These are phyloP conservation scores for Deladenus siricidicola DNA, from an alignment of 2,888 invertebrate species.

Conservation along the genomic window DNA sequence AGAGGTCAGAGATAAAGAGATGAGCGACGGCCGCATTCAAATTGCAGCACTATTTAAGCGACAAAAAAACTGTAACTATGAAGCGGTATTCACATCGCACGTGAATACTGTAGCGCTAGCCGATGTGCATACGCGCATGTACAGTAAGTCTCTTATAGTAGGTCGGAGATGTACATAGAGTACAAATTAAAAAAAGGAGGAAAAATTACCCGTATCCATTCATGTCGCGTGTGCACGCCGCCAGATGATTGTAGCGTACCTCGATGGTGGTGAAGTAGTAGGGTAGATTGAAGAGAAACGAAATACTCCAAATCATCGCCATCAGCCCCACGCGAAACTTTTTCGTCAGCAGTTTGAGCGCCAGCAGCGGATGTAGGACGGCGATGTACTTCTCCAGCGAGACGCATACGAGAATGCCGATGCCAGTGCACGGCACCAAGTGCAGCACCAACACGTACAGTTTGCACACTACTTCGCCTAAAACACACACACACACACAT, in stretches of 20 bases:
- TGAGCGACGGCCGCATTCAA: too few relatives aligned
- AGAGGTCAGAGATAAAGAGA: too few relatives aligned
- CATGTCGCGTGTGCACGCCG: slow-evolving; percentile 28
- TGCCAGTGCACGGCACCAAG: slow-evolving; percentile 73
- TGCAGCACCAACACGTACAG: slow-evolving; percentile 82
- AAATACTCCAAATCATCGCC: slow-evolving; percentile 35
- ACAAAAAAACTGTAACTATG: too few relatives aligned
- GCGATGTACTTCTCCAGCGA: slow-evolving; percentile 77
- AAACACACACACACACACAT: too few relatives aligned
- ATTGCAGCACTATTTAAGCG: too few relatives aligned
- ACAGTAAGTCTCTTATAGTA: too few relatives aligned
- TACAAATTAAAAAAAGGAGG: too few relatives aligned
- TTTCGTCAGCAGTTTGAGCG: slow-evolving; percentile 41
- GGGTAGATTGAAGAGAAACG: slow-evolving; percentile 26
- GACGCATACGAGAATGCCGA: slow-evolving; percentile 76
- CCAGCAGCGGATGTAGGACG: slow-evolving; percentile 55
- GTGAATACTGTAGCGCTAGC: too few relatives aligned
- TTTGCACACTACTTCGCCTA: slow-evolving; percentile 72
- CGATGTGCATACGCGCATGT: too few relatives aligned
- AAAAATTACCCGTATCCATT: slow-evolving; percentile 9
- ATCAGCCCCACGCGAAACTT: slow-evolving; percentile 34
- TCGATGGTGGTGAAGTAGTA: slow-evolving; percentile 36
- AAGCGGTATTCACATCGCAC: too few relatives aligned
- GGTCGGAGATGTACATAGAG: too few relatives aligned
- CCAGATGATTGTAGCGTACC: slow-evolving; percentile 8